These are phyloP conservation scores for Homalodisca vitripennis DNA, from an alignment of 1,140 invertebrate species.

Conservation along the genomic window DNA sequence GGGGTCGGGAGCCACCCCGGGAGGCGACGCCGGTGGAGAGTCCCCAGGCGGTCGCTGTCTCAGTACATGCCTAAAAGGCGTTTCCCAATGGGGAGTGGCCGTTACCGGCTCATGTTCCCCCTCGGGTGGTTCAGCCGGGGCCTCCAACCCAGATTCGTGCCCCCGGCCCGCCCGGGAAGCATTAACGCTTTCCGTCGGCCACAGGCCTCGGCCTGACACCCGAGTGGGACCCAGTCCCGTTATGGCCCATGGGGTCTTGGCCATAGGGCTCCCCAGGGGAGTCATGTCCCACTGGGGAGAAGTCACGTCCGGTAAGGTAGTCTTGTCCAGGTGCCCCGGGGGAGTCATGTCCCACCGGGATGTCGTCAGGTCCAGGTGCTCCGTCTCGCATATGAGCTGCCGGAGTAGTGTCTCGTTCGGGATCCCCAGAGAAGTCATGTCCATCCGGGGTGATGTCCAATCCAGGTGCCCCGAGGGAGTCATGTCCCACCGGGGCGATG, in stretches of 20 bases:
- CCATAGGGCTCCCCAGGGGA: not conserved
- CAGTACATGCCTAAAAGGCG: not conserved
- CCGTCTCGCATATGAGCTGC: not conserved
- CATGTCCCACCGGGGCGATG: too few relatives aligned
- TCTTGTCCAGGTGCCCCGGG: too few relatives aligned
- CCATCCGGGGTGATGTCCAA: too few relatives aligned
- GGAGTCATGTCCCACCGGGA: too few relatives aligned
- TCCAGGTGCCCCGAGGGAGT: too few relatives aligned
- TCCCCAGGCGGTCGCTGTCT: not conserved
- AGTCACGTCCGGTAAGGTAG: not conserved
- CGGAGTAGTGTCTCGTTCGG: not conserved
- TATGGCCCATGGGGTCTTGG: not conserved
- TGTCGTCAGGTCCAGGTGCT: not conserved
- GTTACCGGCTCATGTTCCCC: not conserved
- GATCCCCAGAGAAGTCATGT: too few relatives aligned
- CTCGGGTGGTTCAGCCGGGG: not conserved
- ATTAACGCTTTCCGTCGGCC: too few relatives aligned
- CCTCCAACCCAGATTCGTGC: not conserved
- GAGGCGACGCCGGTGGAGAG: not conserved
- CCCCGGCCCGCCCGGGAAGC: too few relatives aligned
- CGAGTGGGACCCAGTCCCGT: too few relatives aligned
- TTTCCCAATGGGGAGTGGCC: too few relatives aligned
- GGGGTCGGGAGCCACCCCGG: too few relatives aligned
- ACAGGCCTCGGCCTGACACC: too few relatives aligned
- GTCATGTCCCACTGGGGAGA: not conserved